phyloP scores from a whole-genome alignment of 2,888 invertebrate species.

The Xanthia icteritia region DNA sequence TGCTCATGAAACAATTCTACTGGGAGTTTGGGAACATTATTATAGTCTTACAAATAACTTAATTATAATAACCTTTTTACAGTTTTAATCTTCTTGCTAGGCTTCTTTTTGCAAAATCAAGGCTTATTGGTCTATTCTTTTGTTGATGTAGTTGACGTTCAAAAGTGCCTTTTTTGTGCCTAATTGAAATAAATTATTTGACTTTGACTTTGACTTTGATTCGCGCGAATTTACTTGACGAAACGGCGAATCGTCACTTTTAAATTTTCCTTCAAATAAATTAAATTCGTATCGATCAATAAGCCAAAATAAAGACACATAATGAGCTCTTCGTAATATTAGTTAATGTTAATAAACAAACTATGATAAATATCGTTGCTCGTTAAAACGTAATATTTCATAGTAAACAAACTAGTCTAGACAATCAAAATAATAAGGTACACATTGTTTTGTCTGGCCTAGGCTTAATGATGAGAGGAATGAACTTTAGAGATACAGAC shows the following conservation, averaged over 20 bases:
- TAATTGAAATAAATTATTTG: too few species aligned
- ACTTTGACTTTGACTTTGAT: too few species aligned
- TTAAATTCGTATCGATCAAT: too few species aligned
- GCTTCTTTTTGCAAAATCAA: neutral
- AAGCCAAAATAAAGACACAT: neutral
- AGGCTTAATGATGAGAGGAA: slow-evolving; percentile 3
- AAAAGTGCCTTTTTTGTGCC: too few species aligned
- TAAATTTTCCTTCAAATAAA: too few species aligned
- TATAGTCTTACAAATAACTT: neutral
- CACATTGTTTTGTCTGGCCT: neutral
- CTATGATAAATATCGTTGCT: neutral
- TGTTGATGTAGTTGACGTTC: too few species aligned
- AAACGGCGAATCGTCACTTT: too few species aligned
- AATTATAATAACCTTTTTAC: neutral
- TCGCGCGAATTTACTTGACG: too few species aligned
- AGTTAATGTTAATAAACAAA: neutral
- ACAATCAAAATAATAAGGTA: slow-evolving; percentile 32
- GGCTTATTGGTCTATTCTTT: too few species aligned
- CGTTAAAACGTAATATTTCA: slow-evolving; percentile 16
- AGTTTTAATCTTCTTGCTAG: neutral
- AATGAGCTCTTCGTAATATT: neutral
- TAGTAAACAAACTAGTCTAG: slow-evolving; percentile 22
- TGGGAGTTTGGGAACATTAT: neutral
- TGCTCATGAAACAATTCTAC: neutral
- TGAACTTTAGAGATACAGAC: neutral